A percentile compares a stretch with the other conserved stretches of the same genome.
phyloP scores from a whole-genome alignment of 1,140 invertebrate genomes.

The Zophobas atratus region DNA sequence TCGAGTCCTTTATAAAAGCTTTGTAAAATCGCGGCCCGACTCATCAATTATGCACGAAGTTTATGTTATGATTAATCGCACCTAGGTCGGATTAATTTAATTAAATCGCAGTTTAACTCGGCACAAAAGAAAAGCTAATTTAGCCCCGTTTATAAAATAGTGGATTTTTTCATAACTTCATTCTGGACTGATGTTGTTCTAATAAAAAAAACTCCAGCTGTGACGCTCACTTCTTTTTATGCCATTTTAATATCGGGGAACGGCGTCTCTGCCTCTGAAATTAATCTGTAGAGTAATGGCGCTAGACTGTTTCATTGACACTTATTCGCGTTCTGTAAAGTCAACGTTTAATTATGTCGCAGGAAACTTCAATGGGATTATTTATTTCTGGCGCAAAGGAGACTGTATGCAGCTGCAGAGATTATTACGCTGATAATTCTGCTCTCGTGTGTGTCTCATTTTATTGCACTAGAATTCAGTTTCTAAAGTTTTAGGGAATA shows the following conservation, averaged over 20 bases:
- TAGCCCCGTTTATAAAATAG: background rate
- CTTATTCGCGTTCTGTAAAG: background rate
- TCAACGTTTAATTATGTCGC: background rate
- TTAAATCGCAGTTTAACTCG: slow-evolving; percentile 21
- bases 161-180: slow-evolving; percentile 2
- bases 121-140: slow-evolving; percentile 10
- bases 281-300: background rate
- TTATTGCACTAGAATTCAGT: too few species aligned
- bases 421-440: too few species aligned
- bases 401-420: too few species aligned
- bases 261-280: background rate
- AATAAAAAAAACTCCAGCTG: slow-evolving; percentile 10
- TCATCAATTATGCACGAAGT: slow-evolving; percentile 40
- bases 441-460: too few species aligned
- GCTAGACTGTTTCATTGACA: background rate
- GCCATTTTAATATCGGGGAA: slow-evolving; percentile 5
- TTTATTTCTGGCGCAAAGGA: background rate
- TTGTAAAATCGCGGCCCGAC: slow-evolving; percentile 17
- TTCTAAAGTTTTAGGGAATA: too few species aligned
- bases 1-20: slow-evolving; percentile 33
- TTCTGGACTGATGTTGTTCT: slow-evolving; percentile 6
- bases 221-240: slow-evolving; percentile 7
- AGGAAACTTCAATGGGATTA: background rate
- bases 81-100: slow-evolving; percentile 21
- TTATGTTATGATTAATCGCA: slow-evolving; percentile 37